Conservation (phyloP, 2,888 invertebrate genomes). For the Sicus ferrugineus region DNA sequence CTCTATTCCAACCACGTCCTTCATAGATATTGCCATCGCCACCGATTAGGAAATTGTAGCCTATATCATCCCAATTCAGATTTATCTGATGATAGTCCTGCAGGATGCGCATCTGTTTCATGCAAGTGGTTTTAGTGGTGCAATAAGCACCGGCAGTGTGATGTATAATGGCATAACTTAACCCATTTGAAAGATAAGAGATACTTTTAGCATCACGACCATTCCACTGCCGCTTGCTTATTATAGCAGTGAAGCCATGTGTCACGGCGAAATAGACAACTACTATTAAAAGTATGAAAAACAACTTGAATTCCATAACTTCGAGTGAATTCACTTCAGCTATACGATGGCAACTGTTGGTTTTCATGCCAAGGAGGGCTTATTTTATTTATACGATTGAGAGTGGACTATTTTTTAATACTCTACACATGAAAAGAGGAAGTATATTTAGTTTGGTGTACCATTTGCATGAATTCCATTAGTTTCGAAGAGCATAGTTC, state of each 20-base stretch:
- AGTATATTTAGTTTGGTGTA: too few relatives aligned
- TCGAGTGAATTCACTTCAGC: too few relatives aligned
- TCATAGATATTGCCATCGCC: conserved; percentile 52
- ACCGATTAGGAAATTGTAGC: conserved; percentile 52
- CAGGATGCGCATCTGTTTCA: conserved; percentile 45
- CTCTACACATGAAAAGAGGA: too few relatives aligned
- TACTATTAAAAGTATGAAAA: neutral
- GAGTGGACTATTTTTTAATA: too few relatives aligned
- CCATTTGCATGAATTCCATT: too few relatives aligned
- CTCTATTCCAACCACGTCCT: conserved; percentile 50
- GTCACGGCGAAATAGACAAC: neutral
- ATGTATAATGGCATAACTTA: conserved; percentile 67
- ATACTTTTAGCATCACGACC: conserved; percentile 48
- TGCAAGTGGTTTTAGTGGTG: conserved; percentile 42
- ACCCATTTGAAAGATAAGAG: conserved; percentile 37
- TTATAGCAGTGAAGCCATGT: conserved; percentile 41
- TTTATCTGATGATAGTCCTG: conserved; percentile 48
- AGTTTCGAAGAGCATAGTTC: too few relatives aligned
- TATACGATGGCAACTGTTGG: too few relatives aligned
- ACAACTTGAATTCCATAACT: too few relatives aligned
- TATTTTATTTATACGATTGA: too few relatives aligned
- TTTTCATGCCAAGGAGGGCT: too few relatives aligned
- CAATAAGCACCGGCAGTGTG: conserved; percentile 69
- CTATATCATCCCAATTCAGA: conserved; percentile 50
- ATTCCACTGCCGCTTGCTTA: conserved; percentile 47